A percentile compares a stretch with the other conserved stretches of the same genome.
phyloP scores from a whole-genome alignment of 1,140 invertebrate species.

The Zaprionus camerounensis region DNA sequence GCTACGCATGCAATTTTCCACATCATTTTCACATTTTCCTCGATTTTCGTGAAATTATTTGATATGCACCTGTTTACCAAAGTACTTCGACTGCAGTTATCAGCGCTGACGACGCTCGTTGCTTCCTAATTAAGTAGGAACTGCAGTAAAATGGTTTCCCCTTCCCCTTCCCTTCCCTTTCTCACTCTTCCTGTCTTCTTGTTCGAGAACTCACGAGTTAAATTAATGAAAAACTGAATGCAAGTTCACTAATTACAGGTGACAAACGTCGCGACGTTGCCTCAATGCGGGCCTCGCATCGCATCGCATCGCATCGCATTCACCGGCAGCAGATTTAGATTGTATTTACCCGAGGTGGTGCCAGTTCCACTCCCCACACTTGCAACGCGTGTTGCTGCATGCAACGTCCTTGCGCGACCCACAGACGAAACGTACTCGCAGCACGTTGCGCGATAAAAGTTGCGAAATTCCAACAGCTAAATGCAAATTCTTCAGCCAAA shows the following conservation, averaged over 20 bases:
- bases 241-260: slow-evolving; percentile 66
- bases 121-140: neutral
- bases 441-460: slow-evolving; percentile 35
- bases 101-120: neutral
- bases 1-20: slow-evolving; percentile 37
- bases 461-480: slow-evolving; percentile 43
- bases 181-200: too few relatives aligned
- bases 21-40: slow-evolving; percentile 28
- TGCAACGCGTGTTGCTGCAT: neutral
- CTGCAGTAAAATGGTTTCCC: neutral
- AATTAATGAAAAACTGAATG: slow-evolving; percentile 39
- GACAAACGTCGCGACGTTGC: slow-evolving; percentile 42
- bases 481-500: slow-evolving; percentile 23
- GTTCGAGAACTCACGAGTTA: neutral
- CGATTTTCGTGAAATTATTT: neutral
- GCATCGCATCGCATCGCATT: slow-evolving; percentile 13
- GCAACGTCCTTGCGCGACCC: slow-evolving; percentile 69
- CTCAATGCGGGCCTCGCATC: slow-evolving; percentile 17
- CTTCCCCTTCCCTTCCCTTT: neutral
- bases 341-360: slow-evolving; percentile 28
- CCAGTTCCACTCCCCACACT: too few relatives aligned
- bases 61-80: neutral
- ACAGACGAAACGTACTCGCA: slow-evolving; percentile 36
- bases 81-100: neutral
- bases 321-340: slow-evolving; percentile 59